Conservation (phyloP, 2,888 invertebrate species). For the Drosophila ustulata region DNA sequence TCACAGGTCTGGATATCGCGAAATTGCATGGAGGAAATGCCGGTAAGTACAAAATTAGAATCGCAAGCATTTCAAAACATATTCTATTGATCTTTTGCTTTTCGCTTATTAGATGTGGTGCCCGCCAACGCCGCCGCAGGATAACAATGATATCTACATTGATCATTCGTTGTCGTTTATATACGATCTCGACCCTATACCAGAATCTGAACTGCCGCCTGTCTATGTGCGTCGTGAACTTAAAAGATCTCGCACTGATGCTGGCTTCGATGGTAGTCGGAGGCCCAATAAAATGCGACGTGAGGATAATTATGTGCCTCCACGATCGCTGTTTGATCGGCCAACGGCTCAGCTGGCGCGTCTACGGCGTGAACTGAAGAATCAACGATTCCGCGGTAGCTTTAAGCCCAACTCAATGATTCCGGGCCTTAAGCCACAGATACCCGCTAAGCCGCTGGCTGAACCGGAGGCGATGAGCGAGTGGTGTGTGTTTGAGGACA, state of each 20-base stretch:
- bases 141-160: constrained; percentile 96
- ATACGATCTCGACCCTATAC: constrained; percentile 91
- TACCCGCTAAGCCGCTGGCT: constrained; percentile 86
- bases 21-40: constrained; percentile 90
- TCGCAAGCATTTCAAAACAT: not conserved
- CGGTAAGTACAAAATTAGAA: constrained; percentile 87
- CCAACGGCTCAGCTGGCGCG: constrained; percentile 91
- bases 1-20: constrained; percentile 92
- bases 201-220: constrained; percentile 92
- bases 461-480: constrained; percentile 91
- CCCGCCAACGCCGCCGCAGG: constrained; percentile 97
- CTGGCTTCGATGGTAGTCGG: constrained; percentile 87
- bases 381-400: constrained; percentile 89
- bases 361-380: constrained; percentile 91
- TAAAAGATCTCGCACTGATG: constrained; percentile 90
- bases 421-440: constrained; percentile 86
- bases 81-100: constrained; percentile 1
- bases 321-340: constrained; percentile 93
- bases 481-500: constrained; percentile 97
- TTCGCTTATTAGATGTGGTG: constrained; percentile 93
- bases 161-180: constrained; percentile 94
- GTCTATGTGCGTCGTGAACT: constrained; percentile 92
- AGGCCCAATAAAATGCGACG: constrained; percentile 88
- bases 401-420: constrained; percentile 86
- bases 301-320: constrained; percentile 91